These are phyloP conservation scores for Sylvietta virens DNA, from an alignment of 2,113 vertebrate genomes.

Conservation along the genomic window DNA sequence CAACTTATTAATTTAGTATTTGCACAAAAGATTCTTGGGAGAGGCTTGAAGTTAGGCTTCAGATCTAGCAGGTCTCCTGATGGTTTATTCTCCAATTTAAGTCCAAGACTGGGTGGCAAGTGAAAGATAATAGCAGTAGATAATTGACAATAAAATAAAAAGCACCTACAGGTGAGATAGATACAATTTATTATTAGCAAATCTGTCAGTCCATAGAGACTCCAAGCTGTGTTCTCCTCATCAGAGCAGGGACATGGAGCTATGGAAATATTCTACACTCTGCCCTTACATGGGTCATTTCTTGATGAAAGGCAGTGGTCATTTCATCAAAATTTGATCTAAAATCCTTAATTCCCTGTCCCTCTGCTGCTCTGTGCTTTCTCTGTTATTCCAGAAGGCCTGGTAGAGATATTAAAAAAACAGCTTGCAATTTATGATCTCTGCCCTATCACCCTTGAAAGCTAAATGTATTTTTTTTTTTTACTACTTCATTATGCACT, in stretches of 20 bases:
- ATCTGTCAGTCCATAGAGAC: not conserved
- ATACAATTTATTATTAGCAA: not conserved
- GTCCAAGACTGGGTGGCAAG: not conserved
- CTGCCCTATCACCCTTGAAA: not conserved
- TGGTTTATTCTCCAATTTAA: conserved; percentile 1
- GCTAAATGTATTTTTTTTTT: not conserved
- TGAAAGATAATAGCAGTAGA: not conserved
- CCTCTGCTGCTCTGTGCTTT: not conserved
- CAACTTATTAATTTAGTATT: conserved; percentile 1
- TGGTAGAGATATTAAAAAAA: not conserved
- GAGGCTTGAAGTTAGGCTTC: not conserved
- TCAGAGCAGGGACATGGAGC: not conserved
- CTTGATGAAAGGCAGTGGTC: not conserved
- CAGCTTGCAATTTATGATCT: not conserved
- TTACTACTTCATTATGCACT: not conserved
- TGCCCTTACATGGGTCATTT: not conserved
- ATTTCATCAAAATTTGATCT: not conserved
- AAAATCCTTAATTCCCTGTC: not conserved
- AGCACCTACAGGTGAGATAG: not conserved
- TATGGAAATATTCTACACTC: not conserved
- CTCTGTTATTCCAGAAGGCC: not conserved
- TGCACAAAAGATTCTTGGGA: not conserved
- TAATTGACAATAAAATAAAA: conserved; percentile 4
- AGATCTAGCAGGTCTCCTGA: not conserved
- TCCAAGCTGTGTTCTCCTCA: not conserved